Evolutionary conservation across 2,113 vertebrate genomes (phyloP).

Genomic region (Perca fluviatilis): DNA sequence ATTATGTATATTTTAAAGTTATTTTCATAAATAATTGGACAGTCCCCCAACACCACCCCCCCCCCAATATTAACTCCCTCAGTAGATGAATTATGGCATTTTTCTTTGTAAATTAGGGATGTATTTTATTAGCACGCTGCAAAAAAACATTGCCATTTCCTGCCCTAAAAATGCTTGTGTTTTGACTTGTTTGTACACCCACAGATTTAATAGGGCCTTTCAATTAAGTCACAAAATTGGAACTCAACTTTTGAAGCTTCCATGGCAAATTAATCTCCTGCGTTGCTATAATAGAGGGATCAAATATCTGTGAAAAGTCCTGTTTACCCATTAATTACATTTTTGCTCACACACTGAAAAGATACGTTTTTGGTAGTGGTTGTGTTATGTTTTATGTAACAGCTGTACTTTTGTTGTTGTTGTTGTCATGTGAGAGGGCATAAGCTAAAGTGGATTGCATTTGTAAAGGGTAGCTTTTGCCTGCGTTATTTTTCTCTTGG

Average conservation of each 20-base stretch:
- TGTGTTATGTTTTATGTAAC: constrained; percentile 37
- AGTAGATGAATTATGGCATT: not conserved
- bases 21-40: constrained; percentile 18
- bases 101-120: not conserved
- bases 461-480: constrained; percentile 42
- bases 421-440: constrained; percentile 1
- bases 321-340: constrained; percentile 70
- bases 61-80: not conserved
- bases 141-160: constrained; percentile 9
- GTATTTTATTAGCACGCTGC: not conserved
- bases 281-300: constrained; percentile 49
- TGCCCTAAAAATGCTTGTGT: constrained; percentile 19
- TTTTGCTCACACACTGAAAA: constrained; percentile 64
- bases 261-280: constrained; percentile 63
- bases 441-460: not conserved
- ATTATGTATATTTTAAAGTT: not conserved
- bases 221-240: constrained; percentile 69
- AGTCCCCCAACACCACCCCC: too few relatives aligned
- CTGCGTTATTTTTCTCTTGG: not conserved
- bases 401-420: constrained; percentile 7
- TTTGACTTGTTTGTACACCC: constrained; percentile 51
- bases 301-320: constrained; percentile 60
- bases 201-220: constrained; percentile 55
- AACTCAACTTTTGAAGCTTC: constrained; percentile 55
- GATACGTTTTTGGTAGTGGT: constrained; percentile 23